Conservation (phyloP, 1,140 invertebrate genomes). For the Epicauta chinensis region DNA sequence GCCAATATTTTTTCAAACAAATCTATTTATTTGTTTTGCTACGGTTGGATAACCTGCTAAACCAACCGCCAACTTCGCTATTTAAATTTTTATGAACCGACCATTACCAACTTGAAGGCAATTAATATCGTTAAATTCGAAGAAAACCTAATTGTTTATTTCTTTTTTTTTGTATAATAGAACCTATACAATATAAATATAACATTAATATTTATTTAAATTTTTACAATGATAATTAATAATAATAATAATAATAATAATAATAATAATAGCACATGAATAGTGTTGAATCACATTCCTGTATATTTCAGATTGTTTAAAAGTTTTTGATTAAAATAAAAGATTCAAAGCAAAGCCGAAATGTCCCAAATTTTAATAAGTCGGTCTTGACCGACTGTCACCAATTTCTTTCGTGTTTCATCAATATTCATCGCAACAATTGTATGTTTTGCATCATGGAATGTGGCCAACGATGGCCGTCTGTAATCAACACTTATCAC, state of each 20-base stretch:
- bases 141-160: too few species aligned
- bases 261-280: constrained; percentile 21
- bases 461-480: constrained; percentile 82
- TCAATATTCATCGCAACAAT: constrained; percentile 86
- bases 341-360: constrained; percentile 47
- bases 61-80: too few species aligned
- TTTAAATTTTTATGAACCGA: too few species aligned
- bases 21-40: too few species aligned
- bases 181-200: constrained; percentile 25
- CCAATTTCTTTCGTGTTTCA: constrained; percentile 72
- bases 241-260: background rate
- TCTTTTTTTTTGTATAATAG: constrained; percentile 10
- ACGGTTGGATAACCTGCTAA: too few species aligned
- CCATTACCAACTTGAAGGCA: too few species aligned
- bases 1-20: too few species aligned
- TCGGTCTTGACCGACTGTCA: constrained; percentile 91
- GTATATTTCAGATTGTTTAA: constrained; percentile 17
- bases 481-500: constrained; percentile 52
- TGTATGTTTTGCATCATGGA: constrained; percentile 92
- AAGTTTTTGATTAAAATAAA: too few species aligned
- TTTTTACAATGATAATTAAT: constrained; percentile 19
- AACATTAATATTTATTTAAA: constrained; percentile 18
- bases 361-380: constrained; percentile 88
- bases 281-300: constrained; percentile 35
- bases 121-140: too few species aligned